These are phyloP conservation scores for Mystacornis crossleyi DNA, from an alignment of 2,113 vertebrate species.

Conservation along the genomic window DNA sequence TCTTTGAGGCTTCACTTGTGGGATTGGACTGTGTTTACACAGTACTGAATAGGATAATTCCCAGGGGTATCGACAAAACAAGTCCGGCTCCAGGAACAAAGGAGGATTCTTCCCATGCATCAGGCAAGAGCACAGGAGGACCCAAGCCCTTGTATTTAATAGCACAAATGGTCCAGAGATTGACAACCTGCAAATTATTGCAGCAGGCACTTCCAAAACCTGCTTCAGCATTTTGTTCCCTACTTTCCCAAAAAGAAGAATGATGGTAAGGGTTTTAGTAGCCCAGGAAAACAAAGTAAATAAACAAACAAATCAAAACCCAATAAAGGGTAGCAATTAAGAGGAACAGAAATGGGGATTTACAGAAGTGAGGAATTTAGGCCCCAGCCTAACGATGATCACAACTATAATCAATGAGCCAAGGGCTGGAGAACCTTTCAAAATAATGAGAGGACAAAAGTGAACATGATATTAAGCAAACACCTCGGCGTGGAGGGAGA, in stretches of 20 bases:
- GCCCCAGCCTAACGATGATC: background rate
- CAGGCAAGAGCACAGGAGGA: fast-evolving
- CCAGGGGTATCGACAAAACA: fast-evolving
- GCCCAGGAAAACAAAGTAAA: background rate
- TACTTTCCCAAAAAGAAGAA: background rate
- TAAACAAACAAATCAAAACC: background rate
- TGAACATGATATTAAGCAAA: fast-evolving
- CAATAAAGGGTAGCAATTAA: background rate
- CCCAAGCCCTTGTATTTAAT: background rate
- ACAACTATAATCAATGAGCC: background rate
- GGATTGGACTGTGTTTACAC: background rate
- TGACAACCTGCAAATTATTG: background rate
- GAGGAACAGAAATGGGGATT: background rate
- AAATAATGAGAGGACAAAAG: background rate
- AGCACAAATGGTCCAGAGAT: background rate
- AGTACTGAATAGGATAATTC: background rate
- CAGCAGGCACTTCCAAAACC: background rate
- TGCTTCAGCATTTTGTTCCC: background rate
- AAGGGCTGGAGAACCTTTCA: background rate
- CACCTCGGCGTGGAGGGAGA: fast-evolving
- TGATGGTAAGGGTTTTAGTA: background rate
- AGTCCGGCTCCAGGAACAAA: background rate
- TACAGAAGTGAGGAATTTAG: background rate
- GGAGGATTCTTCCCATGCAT: background rate
- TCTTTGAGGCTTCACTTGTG: background rate